phyloP scores from a whole-genome alignment of 92 coral and sea anemone species.

The Meandrina meandrites region DNA sequence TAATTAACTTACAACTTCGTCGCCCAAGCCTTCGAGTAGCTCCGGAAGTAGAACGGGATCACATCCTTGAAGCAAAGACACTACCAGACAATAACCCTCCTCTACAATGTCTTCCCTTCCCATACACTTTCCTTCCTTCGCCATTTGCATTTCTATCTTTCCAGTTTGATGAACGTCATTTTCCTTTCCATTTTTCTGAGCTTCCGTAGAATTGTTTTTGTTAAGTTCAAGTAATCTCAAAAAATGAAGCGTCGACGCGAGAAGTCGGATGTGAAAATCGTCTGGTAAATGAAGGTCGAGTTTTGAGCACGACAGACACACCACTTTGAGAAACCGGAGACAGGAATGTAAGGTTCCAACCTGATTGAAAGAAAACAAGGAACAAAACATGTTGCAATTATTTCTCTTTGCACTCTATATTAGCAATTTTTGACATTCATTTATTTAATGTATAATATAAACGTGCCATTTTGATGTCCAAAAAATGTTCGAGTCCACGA shows the following conservation, averaged over 20 bases:
- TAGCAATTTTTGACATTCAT: background rate
- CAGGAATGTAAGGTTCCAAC: conserved; percentile 27
- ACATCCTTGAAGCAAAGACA: conserved; percentile 70
- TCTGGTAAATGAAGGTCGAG: conserved; percentile 52
- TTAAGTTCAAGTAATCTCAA: conserved; percentile 34
- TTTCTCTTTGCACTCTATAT: background rate
- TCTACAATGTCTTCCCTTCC: conserved; percentile 6
- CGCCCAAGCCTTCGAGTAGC: conserved; percentile 53
- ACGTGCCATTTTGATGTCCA: background rate
- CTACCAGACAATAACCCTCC: conserved; percentile 43
- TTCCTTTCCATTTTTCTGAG: background rate
- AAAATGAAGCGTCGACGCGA: conserved; percentile 65
- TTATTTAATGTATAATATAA: background rate
- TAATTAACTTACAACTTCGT: conserved; percentile 65
- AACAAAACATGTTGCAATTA: background rate
- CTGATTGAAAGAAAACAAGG: background rate
- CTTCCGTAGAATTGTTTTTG: background rate
- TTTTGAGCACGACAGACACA: conserved; percentile 41
- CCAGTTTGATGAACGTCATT: background rate
- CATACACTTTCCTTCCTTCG: background rate
- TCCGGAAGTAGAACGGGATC: conserved; percentile 40
- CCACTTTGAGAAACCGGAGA: conserved; percentile 52
- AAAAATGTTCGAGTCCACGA: too few species aligned
- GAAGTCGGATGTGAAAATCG: conserved; percentile 54
- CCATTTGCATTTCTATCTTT: background rate